Evolutionary conservation across 2,888 invertebrate species (phyloP).

Genomic region (Eudemis profundana): DNA sequence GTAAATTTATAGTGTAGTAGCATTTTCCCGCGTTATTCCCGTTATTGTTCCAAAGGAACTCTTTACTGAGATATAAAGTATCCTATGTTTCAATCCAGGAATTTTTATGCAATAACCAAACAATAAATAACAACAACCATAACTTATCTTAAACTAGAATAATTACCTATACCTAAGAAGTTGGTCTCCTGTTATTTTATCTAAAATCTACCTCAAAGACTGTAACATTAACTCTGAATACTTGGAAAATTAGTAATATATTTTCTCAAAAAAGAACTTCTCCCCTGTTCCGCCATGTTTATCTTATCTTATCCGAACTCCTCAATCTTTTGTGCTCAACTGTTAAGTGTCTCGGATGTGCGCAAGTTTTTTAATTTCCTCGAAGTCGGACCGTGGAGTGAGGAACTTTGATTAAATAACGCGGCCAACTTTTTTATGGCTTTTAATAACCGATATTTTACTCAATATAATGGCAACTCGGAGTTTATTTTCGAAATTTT

Average conservation of each 20-base stretch:
- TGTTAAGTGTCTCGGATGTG: constrained; percentile 42
- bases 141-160: too few species aligned
- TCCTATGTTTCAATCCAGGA: too few species aligned
- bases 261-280: constrained; percentile 32
- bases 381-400: constrained; percentile 34
- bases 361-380: constrained; percentile 44
- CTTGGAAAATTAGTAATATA: constrained; percentile 35
- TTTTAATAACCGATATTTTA: constrained; percentile 43
- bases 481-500: constrained; percentile 4
- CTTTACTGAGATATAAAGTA: too few species aligned
- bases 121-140: too few species aligned
- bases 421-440: constrained; percentile 43
- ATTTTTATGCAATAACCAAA: too few species aligned
- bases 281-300: constrained; percentile 31
- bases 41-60: too few species aligned
- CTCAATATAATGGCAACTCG: constrained; percentile 21
- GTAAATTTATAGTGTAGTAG: too few species aligned
- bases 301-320: constrained; percentile 39
- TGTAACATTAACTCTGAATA: constrained; percentile 29
- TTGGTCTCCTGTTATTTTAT: constrained; percentile 15
- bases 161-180: too few species aligned
- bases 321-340: constrained; percentile 43
- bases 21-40: too few species aligned
- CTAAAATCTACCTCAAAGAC: constrained; percentile 24
- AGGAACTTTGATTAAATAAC: constrained; percentile 44